Evolutionary conservation across 2,797 vertebrate species (phyloP).

Genomic region (Antennarius maculatus): DNA sequence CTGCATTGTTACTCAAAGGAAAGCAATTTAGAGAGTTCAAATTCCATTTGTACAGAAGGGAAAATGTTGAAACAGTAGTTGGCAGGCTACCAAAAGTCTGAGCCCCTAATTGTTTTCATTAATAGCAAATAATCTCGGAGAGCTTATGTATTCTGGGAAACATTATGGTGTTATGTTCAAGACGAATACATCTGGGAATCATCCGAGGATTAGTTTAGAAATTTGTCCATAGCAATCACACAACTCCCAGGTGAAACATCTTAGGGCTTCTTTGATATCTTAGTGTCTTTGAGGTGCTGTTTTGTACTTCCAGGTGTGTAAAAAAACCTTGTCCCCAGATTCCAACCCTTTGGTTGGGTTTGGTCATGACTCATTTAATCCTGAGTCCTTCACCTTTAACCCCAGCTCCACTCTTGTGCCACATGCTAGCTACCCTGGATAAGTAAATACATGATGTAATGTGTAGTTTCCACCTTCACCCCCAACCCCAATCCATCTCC

Average conservation of each 20-base stretch:
- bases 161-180: slow-evolving; percentile 67
- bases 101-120: slow-evolving; percentile 79
- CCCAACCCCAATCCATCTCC: slow-evolving; percentile 18
- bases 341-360: slow-evolving; percentile 63
- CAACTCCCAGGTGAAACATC: slow-evolving; percentile 49
- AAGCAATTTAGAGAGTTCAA: slow-evolving; percentile 77
- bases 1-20: slow-evolving; percentile 73
- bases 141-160: slow-evolving; percentile 71
- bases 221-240: slow-evolving; percentile 63
- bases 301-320: slow-evolving; percentile 61
- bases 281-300: slow-evolving; percentile 33
- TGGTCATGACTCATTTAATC: slow-evolving; percentile 82
- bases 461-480: slow-evolving; percentile 63
- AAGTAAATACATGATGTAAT: slow-evolving; percentile 81
- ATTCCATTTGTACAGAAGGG: slow-evolving; percentile 69
- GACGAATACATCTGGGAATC: slow-evolving; percentile 69
- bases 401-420: slow-evolving; percentile 69
- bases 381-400: slow-evolving; percentile 80
- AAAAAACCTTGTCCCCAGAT: slow-evolving; percentile 63
- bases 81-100: slow-evolving; percentile 71
- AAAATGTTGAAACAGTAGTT: slow-evolving; percentile 77
- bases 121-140: slow-evolving; percentile 77
- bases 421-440: slow-evolving; percentile 66
- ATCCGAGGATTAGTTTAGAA: slow-evolving; percentile 65
- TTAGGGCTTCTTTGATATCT: slow-evolving; percentile 26